These are phyloP conservation scores for Thalassarche chlororhynchos DNA, from an alignment of 2,113 vertebrate species.

Conservation along the genomic window DNA sequence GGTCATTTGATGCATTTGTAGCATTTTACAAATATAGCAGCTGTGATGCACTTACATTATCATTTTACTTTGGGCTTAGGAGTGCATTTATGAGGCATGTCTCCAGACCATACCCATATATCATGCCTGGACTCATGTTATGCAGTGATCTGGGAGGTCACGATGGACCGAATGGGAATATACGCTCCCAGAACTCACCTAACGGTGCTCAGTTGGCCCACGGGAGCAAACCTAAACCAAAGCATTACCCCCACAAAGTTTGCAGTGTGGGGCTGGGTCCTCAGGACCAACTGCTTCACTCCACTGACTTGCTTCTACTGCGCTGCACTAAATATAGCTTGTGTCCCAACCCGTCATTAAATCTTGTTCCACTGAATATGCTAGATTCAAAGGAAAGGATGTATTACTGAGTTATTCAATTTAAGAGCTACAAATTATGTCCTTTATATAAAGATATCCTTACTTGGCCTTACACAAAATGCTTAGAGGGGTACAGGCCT, in stretches of 20 bases:
- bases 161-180: not conserved
- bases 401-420: not conserved
- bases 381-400: not conserved
- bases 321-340: not conserved
- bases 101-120: not conserved
- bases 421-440: not conserved
- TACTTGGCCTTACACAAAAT: not conserved
- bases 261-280: not conserved
- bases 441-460: not conserved
- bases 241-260: not conserved
- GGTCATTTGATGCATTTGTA: not conserved
- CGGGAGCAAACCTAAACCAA: not conserved
- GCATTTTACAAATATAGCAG: not conserved
- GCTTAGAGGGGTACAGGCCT: not conserved
- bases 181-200: fast-evolving
- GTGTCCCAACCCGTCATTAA: not conserved
- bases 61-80: not conserved
- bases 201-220: not conserved
- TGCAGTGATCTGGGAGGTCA: fast-evolving
- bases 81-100: not conserved
- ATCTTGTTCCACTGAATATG: not conserved
- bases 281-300: not conserved
- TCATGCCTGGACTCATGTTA: not conserved
- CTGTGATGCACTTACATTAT: not conserved
- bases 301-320: not conserved